phyloP scores from a whole-genome alignment of 1,140 invertebrate genomes.

The Thaumetopoea pityocampa region DNA sequence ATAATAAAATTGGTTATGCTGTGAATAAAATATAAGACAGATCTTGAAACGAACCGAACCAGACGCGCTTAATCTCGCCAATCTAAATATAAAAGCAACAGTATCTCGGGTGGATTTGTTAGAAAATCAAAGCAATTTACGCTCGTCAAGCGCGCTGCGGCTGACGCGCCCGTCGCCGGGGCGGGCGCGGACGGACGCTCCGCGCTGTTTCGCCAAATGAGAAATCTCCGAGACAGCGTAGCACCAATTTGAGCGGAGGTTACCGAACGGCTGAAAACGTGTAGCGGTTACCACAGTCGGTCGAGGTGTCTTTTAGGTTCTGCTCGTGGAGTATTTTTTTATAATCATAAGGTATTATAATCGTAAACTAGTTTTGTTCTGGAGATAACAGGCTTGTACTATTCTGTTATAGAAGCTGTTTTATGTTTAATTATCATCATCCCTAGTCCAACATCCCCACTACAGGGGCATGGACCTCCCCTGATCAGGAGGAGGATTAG shows the following conservation, averaged over 20 bases:
- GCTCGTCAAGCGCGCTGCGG: slow-evolving; percentile 40
- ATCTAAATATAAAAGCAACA: slow-evolving; percentile 31
- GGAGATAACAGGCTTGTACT: too few relatives aligned
- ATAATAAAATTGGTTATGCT: too few relatives aligned
- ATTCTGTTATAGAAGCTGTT: too few relatives aligned
- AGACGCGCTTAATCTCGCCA: slow-evolving; percentile 12
- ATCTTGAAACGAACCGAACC: slow-evolving; percentile 7
- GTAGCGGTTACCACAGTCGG: slow-evolving; percentile 14
- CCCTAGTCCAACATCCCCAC: too few relatives aligned
- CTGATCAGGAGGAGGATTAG: too few relatives aligned
- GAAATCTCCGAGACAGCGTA: slow-evolving; percentile 17
- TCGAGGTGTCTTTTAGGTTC: slow-evolving; percentile 9
- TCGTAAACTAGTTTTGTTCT: too few relatives aligned
- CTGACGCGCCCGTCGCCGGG: slow-evolving; percentile 40
- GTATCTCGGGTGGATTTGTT: slow-evolving; percentile 30
- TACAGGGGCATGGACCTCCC: too few relatives aligned
- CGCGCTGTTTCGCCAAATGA: slow-evolving; percentile 29
- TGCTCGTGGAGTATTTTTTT: slow-evolving; percentile 5
- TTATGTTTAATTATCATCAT: too few relatives aligned
- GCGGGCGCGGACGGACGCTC: slow-evolving; percentile 32
- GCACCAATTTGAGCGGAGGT: slow-evolving; percentile 20
- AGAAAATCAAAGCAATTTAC: slow-evolving; percentile 50
- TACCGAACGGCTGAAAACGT: slow-evolving; percentile 22
- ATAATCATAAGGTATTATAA: too few relatives aligned
- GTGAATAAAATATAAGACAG: too few relatives aligned